Conservation (phyloP, 1,140 invertebrate genomes). For the Apis dorsata region DNA sequence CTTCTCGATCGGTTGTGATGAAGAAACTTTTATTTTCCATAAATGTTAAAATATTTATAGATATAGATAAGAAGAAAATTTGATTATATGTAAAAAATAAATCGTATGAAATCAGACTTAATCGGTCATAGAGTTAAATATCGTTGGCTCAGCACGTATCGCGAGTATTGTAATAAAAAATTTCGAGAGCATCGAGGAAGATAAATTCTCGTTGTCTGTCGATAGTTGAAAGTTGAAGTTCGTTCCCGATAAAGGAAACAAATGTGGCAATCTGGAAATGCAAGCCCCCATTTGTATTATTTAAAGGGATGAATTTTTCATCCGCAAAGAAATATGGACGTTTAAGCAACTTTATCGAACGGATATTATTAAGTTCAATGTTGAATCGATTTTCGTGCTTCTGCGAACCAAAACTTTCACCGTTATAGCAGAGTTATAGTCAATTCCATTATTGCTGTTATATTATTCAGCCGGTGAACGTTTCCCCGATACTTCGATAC, state of each 20-base stretch:
- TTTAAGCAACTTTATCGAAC: background rate
- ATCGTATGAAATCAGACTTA: too few species aligned
- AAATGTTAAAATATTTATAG: too few species aligned
- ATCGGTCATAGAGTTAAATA: too few species aligned
- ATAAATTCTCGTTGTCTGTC: background rate
- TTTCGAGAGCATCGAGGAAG: too few species aligned
- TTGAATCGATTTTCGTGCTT: conserved; percentile 17
- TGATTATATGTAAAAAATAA: too few species aligned
- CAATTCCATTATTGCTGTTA: conserved; percentile 35
- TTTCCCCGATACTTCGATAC: conserved; percentile 12
- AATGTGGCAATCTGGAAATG: background rate
- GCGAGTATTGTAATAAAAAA: background rate
- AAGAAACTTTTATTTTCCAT: too few species aligned
- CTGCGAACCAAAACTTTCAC: background rate
- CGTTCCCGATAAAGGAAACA: background rate
- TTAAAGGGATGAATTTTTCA: background rate
- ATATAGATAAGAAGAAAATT: too few species aligned
- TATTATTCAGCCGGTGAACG: conserved; percentile 21
- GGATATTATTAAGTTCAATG: conserved; percentile 3
- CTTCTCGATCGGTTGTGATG: too few species aligned
- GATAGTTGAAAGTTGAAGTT: background rate
- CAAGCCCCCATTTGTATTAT: background rate
- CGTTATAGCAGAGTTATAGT: conserved; percentile 5
- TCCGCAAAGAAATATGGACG: background rate
- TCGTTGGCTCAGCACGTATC: background rate